Evolutionary conservation across 2,113 vertebrate genomes (phyloP).

Genomic region (Electrona antarctica): DNA sequence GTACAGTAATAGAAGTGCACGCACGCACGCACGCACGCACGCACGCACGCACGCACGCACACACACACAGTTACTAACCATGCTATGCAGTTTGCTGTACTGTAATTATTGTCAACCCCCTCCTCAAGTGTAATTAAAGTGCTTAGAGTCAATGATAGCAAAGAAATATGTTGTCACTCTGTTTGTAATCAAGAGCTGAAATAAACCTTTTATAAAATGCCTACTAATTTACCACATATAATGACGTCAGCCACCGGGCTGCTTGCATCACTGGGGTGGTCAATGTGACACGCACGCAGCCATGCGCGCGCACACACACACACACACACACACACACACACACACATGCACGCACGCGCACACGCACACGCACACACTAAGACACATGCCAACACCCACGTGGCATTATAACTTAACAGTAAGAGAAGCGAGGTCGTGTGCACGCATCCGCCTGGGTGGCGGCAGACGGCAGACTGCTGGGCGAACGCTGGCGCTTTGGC

Average conservation of each 20-base stretch:
- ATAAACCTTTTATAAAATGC: constrained; percentile 60
- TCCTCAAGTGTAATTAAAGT: constrained; percentile 50
- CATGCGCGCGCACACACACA: no score
- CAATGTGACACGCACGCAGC: constrained; percentile 26
- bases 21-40: no score
- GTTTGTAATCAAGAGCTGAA: constrained; percentile 66
- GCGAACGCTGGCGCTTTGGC: no score
- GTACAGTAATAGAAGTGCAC: no score
- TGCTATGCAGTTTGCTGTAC: constrained; percentile 31
- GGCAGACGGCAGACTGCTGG: no score
- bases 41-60: no score
- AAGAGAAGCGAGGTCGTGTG: no score
- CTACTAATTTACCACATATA: constrained; percentile 69
- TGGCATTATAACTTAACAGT: no score
- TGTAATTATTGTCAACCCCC: constrained; percentile 41
- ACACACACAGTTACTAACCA: neutral
- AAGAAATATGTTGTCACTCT: constrained; percentile 60
- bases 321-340: no score
- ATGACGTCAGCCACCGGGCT: constrained; percentile 57
- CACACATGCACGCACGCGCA: constrained; percentile 8
- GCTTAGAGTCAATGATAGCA: constrained; percentile 24
- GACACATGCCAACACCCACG: no score
- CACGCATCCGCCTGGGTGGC: no score
- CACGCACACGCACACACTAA: no score
- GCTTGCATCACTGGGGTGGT: constrained; percentile 55